Evolutionary conservation across 2,113 vertebrate species (phyloP), one percentile per base, ranked within the genome.

Genomic region (Ariopsis seemanni): DNA sequence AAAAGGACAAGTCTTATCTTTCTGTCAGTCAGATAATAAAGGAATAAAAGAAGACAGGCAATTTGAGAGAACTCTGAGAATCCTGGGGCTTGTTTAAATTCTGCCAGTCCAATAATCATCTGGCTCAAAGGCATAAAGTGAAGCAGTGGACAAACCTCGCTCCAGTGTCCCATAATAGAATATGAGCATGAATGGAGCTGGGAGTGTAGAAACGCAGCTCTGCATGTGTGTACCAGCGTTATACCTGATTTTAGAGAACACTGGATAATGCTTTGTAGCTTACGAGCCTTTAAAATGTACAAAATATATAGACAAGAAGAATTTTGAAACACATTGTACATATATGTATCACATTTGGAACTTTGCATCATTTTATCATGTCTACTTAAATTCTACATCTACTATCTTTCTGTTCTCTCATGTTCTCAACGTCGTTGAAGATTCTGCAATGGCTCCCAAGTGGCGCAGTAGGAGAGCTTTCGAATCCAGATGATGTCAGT

Each of bases 61-160:
- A 67, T 83, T 34, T 83, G 18, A 52, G 57, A 83, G 34, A 82
- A 75, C 48, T 74, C 62, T 30, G 60, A 87, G 34, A 65, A n/a
- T 77, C 34, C 78, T 67, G 74, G 50, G 84, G 81, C 22, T 82
- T 82, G 69, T 88, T 83, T 50, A 58, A 88, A 88, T 74, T 86
- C 71, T 89, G 83, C 83, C 34, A 18, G 57, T 88, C 85, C 71
- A 89, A 87, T 89, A 89, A 87, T 85, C 65, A 79, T 85, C 82
- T 85, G 82, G 12, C 87, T 87, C 20, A 87, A 88, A 55, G 85
- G 74, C 84, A 90, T 83, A 67, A 62, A 22, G 30, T 80, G 14
- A 71, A 88, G 52, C 63, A 69, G 50, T 67, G 67, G 83, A 57
- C 52, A 67, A 62, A 67, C 48, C 82, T 67, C 22, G 14, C 50